Conservation (phyloP, 2,888 invertebrate genomes). For the Perizoma affinitatum region DNA sequence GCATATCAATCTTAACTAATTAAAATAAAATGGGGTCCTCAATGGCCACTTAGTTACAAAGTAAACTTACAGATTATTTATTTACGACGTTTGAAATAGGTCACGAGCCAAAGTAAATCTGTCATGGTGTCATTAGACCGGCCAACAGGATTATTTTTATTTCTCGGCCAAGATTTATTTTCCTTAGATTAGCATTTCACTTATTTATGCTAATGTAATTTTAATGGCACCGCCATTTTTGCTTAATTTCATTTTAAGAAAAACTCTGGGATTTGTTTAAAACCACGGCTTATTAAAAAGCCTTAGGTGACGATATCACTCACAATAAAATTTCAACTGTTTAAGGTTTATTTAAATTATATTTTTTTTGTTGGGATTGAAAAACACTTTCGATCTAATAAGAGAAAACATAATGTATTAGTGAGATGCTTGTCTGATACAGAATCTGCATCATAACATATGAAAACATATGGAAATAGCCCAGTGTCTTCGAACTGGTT, state of each 20-base stretch:
- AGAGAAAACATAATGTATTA: too few species aligned
- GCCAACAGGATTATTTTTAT: conserved; percentile 77
- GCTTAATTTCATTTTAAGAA: conserved; percentile 81
- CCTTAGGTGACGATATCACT: conserved; percentile 67
- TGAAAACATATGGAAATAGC: too few species aligned
- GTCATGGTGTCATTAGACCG: conserved; percentile 68
- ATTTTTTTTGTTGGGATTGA: too few species aligned
- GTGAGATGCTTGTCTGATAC: too few species aligned
- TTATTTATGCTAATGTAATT: conserved; percentile 85
- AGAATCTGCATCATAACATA: too few species aligned
- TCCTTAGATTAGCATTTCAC: conserved; percentile 82
- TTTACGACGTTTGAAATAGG: conserved; percentile 17
- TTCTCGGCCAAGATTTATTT: conserved; percentile 78
- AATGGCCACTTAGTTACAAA: conserved; percentile 19
- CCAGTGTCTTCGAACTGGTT: too few species aligned
- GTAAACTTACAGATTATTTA: conserved; percentile 18
- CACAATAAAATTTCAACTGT: conserved; percentile 68
- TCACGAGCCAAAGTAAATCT: conserved; percentile 45
- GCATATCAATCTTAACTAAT: background rate
- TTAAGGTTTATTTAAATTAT: too few species aligned
- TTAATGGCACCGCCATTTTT: conserved; percentile 81
- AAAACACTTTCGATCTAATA: too few species aligned
- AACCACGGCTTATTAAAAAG: conserved; percentile 75
- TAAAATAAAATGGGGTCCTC: conserved; percentile 10
- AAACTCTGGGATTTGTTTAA: conserved; percentile 77